Conservation (phyloP, 1,140 invertebrate species). For the Scaptomyza hsui region DNA sequence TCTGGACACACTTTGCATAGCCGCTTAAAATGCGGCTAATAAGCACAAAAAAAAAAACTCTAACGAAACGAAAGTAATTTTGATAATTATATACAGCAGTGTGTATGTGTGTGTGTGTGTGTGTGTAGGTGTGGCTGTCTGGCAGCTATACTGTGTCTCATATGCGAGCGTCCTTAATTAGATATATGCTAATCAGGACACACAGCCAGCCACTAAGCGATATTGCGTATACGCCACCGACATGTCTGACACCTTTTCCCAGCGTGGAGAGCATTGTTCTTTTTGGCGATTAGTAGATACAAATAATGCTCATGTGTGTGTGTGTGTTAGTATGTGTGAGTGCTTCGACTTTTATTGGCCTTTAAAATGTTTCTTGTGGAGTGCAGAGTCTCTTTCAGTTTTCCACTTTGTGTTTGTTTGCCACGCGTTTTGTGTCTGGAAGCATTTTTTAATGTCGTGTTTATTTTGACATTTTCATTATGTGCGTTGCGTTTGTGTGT, state of each 20-base stretch:
- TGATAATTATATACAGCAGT: constrained; percentile 7
- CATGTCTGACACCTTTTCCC: constrained; percentile 59
- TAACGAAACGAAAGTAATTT: background rate
- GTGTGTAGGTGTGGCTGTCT: constrained; percentile 21
- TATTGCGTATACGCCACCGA: constrained; percentile 58
- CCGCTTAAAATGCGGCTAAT: constrained; percentile 63
- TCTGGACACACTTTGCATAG: constrained; percentile 55
- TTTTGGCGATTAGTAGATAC: constrained; percentile 59
- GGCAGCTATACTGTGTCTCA: constrained; percentile 64
- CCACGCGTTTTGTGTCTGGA: constrained; percentile 11
- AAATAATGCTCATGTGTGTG: constrained; percentile 8
- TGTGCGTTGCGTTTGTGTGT: constrained; percentile 41
- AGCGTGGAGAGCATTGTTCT: constrained; percentile 46
- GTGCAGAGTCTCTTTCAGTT: constrained; percentile 66
- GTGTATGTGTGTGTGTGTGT: constrained; percentile 5
- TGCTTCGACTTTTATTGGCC: constrained; percentile 71
- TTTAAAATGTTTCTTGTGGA: constrained; percentile 62
- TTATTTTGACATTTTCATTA: constrained; percentile 83
- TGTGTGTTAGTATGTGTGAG: background rate
- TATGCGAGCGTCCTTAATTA: constrained; percentile 72
- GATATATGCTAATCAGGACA: constrained; percentile 74
- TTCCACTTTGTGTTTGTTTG: constrained; percentile 12
- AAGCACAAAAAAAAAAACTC: constrained; percentile 9
- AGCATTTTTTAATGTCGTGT: constrained; percentile 80
- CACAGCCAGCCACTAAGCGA: constrained; percentile 66